Base-by-base conservation (phyloP, 2,797 vertebrate genomes). In the Silurus lanzhouensis region DNA sequence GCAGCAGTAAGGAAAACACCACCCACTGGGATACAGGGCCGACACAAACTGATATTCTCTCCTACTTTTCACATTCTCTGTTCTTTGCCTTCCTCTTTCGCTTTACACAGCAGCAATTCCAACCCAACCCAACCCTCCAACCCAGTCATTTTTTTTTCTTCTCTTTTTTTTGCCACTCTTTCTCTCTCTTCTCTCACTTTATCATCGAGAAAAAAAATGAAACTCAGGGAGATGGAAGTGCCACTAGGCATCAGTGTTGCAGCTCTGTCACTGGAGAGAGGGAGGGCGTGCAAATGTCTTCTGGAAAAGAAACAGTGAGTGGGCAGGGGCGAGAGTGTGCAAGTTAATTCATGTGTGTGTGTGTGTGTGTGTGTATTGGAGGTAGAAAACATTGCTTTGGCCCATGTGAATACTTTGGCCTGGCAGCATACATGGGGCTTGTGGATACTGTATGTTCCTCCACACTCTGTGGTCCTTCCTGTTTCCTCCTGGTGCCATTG, bases 1-100 rank as follows among this genome's bases (percentile, higher is more conserved):
- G 90, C 82, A 90, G 90, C 71, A 88, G 91, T 38, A 84, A 93
- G 90, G 92, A 93, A 94, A 93, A 92, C 92, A 91, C 92, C 94
- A 91, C 93, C 93, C 94, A 92, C 91, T 86, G 91, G 90, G 93
- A 92, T 77, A 84, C 89, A 86, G 91, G 90, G 91, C 85, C 88
- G 86, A 89, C 89, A 90, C 85, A 88, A 87, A 88, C 91, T 84
- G 87, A 88, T 88, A 55, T 85, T 83, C 74, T 77, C 83, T 77
- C 75, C 3, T 52, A 75, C 68, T 85, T 70, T 31, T 60, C 60
- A 31, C 8, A 20, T 77, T 58, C 25, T 72, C 70, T 67, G 27
- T 19, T 64, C 55, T 68, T 81, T 74, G 77, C 76, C 25, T 52
- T 68, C 60, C n/a, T 79, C 17, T 46, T 72, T 66, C n/a, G 38